Evolutionary conservation across 2,113 vertebrate species (phyloP), one percentile per base, ranked within the genome.

Genomic region (Rhipidura dahli): DNA sequence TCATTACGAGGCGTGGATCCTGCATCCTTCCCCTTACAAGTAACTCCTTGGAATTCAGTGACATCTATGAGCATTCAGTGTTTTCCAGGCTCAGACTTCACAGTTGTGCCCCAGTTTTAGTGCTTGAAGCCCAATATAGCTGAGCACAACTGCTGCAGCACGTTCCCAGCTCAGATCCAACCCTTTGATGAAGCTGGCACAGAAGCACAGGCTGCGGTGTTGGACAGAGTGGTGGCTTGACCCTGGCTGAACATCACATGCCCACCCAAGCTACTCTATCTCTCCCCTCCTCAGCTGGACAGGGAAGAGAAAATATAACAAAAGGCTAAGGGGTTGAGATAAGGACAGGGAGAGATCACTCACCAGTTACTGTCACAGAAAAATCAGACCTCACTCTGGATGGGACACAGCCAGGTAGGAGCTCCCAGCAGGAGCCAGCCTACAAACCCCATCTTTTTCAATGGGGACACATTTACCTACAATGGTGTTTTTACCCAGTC

Each of bases 121-220:
- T 15, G 21, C 31, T 33, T 6, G 1, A 15, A 83, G 42, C 27
- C 37, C 15, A 30, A 0, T 24, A 37, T 0, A 2, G 75, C 31
- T 39, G 45, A 72, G 64, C 6, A 22, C 8, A 45, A 19, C 7
- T 56, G 31, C 51, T 79, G 59, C 40, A 69, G 14, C 20, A 5
- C 1, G 18, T 27, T 83, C 60, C 42, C 1, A 2, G 15, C 75
- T 71, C 0, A 0, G 26, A 44, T 69, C 31, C 10, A 2, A 4
- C 1, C 14, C 53, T 1, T 0, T 13, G 40, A 39, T 10, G 19
- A 39, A 61, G 50, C 33, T 8, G 27, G 24, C 40, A 75, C 39
- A 45, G 39, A 66, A 68, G 51, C 27, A 77, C 16, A 20, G 13
- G 20, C 50, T 78, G n/a, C 0, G 0, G 47, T 44, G 56, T 2